phyloP scores from a whole-genome alignment of 2,888 invertebrate genomes.

The Eucriotettix oculatus region DNA sequence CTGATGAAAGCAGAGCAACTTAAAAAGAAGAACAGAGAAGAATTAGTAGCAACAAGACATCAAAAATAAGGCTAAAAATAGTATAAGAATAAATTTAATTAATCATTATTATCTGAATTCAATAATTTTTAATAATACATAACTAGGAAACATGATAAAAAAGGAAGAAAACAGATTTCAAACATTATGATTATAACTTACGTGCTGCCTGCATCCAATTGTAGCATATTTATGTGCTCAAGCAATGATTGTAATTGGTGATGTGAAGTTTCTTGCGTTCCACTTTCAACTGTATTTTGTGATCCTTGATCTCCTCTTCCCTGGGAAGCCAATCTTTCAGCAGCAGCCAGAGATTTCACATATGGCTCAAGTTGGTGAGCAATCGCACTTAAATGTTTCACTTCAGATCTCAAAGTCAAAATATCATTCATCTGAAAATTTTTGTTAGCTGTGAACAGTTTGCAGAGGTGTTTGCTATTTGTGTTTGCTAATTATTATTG shows the following conservation, averaged over 20 bases:
- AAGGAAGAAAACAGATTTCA: background rate
- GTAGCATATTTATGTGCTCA: conserved; percentile 32
- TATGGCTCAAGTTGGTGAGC: conserved; percentile 49
- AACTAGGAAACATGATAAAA: background rate
- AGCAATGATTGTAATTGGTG: conserved; percentile 34
- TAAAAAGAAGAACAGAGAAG: too few species aligned
- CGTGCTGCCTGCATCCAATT: conserved; percentile 15
- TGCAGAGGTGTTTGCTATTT: too few species aligned
- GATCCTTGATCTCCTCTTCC: conserved; percentile 19
- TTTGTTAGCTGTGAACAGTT: background rate
- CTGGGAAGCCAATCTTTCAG: conserved; percentile 7
- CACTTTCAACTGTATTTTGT: conserved; percentile 20
- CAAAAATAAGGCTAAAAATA: too few species aligned
- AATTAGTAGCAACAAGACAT: too few species aligned
- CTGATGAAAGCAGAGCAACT: too few species aligned
- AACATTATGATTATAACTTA: background rate
- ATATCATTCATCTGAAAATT: conserved; percentile 43
- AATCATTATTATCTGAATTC: too few species aligned
- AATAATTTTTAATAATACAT: too few species aligned
- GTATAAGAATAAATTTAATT: too few species aligned
- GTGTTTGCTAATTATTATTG: too few species aligned
- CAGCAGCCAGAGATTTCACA: conserved; percentile 35
- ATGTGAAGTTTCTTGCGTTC: conserved; percentile 8
- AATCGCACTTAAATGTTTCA: conserved; percentile 42
- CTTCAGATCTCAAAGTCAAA: conserved; percentile 42